Evolutionary conservation across 2,797 vertebrate species (phyloP), one percentile per base, ranked within the genome.

Genomic region (Schizopygopsis malacanthus): DNA sequence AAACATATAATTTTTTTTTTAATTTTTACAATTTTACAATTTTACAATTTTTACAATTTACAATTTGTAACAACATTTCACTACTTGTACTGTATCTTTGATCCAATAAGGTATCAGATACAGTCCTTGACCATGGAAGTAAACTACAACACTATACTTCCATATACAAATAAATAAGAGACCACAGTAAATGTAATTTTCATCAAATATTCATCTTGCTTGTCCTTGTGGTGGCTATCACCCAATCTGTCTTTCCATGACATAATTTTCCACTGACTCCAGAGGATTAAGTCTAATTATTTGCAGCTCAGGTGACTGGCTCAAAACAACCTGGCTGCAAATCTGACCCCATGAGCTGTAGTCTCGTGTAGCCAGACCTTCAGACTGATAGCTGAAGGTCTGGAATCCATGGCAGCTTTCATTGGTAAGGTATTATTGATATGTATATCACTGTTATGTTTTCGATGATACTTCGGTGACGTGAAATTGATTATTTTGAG

Each of bases 261-360:
- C 22, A 72, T 45, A 0, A 47, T 47, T 43, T 72, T 15, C 43
- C 13, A 16, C 37, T 33, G 20, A 25, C 15, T 73, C n/a, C 45
- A 73, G 43, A 73, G 7, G 28, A 28, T 50, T 50, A 28, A 9
- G 13, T 73, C n/a, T 47, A 43, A 18, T 73, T 7, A 50, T 73
- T 73, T 73, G 18, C 4, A 16, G n/a, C 43, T 47, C 71, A 47
- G 43, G 13, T 50, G 43, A 47, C 25, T 47, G n/a, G 15, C 45
- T 16, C 41, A 47, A 73, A 73, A 47, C 71, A 73, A 75, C 72
- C 16, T 52, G 72, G 72, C 45, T 11, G 8, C 15, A 76, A 47
- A 54, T 76, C 73, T 54, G 73, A 54, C 25, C 15, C 25, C 15
- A 33, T 75, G 47, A 52, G 47, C 25, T 52, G 16, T 45, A 45